Evolutionary conservation across 2,113 vertebrate genomes (phyloP).

Genomic region (Oreochromis aureus): DNA sequence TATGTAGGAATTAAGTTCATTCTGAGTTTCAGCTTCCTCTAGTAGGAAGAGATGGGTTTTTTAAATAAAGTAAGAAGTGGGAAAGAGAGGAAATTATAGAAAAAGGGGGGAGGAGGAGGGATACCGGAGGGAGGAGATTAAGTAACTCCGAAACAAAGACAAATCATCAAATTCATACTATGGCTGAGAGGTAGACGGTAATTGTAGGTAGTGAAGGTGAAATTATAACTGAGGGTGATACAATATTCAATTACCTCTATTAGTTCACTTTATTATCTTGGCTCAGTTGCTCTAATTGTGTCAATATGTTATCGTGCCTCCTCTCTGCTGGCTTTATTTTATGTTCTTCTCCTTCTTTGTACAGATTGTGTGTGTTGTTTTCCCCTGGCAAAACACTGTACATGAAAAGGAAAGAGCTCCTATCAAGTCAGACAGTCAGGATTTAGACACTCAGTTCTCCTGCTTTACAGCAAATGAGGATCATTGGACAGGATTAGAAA

Average conservation of each 20-base stretch:
- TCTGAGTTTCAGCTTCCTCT: not conserved
- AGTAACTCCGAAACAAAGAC: slow-evolving; percentile 13
- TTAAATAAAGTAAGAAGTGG: not conserved
- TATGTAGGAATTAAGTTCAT: not conserved
- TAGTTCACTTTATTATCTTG: slow-evolving; percentile 40
- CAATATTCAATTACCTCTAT: slow-evolving; percentile 46
- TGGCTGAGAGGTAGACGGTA: not conserved
- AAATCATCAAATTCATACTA: slow-evolving; percentile 33
- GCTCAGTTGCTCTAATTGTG: slow-evolving; percentile 11
- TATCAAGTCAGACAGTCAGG: not conserved
- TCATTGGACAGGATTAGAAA: not conserved
- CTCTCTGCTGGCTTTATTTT: not conserved
- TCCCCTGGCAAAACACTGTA: not conserved
- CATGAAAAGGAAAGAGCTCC: not conserved
- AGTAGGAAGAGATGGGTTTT: not conserved
- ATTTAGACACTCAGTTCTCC: not conserved
- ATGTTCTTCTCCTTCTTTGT: not conserved
- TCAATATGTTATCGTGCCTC: not conserved
- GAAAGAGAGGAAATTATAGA: not conserved
- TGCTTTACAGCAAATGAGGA: not conserved
- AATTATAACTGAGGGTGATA: slow-evolving; percentile 32
- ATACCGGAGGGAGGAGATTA: slow-evolving; percentile 9
- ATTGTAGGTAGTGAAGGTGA: slow-evolving; percentile 33
- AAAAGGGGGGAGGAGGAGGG: not conserved
- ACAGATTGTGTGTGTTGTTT: not conserved